These are phyloP conservation scores for Lanistes nyassanus DNA, from an alignment of 1,140 invertebrate species.

Conservation along the genomic window DNA sequence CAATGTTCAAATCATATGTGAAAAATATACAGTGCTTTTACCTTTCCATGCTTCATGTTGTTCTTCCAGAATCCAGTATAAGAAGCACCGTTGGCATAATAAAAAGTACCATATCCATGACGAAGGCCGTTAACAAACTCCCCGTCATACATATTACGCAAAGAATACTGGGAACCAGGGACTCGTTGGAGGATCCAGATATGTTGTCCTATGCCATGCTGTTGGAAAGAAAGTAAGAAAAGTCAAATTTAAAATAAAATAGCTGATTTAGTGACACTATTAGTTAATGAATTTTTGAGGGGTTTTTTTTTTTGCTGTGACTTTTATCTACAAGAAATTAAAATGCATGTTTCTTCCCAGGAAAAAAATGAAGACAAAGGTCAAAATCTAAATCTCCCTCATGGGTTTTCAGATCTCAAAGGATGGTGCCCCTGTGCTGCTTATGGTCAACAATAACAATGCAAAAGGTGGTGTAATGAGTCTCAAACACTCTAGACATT, in stretches of 20 bases:
- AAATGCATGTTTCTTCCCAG: too few species aligned
- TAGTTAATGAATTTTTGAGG: too few species aligned
- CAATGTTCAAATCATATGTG: background rate
- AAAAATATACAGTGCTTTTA: conserved; percentile 23
- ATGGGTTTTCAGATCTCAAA: too few species aligned
- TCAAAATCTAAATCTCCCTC: too few species aligned
- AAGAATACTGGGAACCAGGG: conserved; percentile 62
- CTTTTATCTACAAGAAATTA: too few species aligned
- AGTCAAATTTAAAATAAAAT: background rate
- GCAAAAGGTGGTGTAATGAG: too few species aligned
- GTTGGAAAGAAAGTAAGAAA: conserved; percentile 23
- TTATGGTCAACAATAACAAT: too few species aligned
- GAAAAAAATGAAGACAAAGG: too few species aligned
- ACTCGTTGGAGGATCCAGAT: conserved; percentile 63
- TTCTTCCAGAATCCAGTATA: conserved; percentile 67
- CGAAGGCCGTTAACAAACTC: conserved; percentile 65
- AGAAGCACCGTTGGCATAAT: conserved; percentile 66
- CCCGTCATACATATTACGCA: conserved; percentile 66
- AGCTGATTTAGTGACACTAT: background rate
- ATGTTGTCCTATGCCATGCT: conserved; percentile 67
- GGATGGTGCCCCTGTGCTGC: too few species aligned
- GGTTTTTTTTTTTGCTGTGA: too few species aligned
- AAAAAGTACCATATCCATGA: conserved; percentile 64
- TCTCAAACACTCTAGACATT: too few species aligned
- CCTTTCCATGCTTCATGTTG: conserved; percentile 67